Conservation (phyloP, 1,140 invertebrate species). For the Procambarus virginalis region DNA sequence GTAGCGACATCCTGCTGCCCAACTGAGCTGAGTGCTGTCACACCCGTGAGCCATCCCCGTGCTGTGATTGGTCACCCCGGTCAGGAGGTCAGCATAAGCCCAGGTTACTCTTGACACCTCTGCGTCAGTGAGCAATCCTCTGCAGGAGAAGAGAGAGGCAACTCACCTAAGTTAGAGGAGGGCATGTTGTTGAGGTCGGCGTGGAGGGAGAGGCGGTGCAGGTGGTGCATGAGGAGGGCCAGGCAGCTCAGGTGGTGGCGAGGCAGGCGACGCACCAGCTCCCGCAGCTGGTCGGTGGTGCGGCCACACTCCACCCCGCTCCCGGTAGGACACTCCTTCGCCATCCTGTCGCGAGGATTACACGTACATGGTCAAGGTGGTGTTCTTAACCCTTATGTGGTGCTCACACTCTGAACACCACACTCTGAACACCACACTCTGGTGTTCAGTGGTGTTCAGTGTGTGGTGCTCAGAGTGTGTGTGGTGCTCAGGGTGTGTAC, state of each 20-base stretch:
- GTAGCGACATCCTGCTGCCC: no score
- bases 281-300: slow-evolving; percentile 73
- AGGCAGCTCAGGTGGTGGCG: slow-evolving; percentile 75
- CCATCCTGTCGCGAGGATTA: slow-evolving; percentile 71
- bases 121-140: no score
- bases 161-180: slow-evolving; percentile 76
- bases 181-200: slow-evolving; percentile 78
- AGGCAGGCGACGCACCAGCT: slow-evolving; percentile 75
- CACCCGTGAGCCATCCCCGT: no score
- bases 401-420: no score
- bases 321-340: slow-evolving; percentile 72
- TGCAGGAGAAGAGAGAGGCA: not conserved
- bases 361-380: not conserved
- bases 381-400: not conserved
- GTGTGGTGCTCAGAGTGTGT: no score
- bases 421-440: no score
- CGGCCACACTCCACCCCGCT: slow-evolving; percentile 40
- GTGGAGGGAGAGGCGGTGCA: slow-evolving; percentile 74
- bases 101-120: no score
- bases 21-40: no score
- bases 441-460: no score
- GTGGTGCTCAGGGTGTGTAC: no score
- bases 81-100: no score
- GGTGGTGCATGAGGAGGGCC: slow-evolving; percentile 77
- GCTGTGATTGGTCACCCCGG: no score